A percentile compares a stretch with the other conserved stretches of the same genome.
These are phyloP conservation scores for Scarus forsteni DNA, from an alignment of 2,797 vertebrate species.

Conservation along the genomic window DNA sequence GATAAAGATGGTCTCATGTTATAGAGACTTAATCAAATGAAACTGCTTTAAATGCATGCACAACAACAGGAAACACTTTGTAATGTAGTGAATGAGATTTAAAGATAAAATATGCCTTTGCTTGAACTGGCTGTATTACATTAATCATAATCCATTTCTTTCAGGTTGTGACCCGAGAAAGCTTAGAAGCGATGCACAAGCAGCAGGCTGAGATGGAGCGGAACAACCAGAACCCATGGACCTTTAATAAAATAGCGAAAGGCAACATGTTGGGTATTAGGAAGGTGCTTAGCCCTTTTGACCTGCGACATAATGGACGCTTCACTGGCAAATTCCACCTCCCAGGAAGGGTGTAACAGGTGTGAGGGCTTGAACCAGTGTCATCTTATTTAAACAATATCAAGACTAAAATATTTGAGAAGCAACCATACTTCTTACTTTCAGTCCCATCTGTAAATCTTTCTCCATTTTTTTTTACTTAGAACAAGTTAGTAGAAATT, in stretches of 20 bases:
- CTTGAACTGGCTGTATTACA: not conserved
- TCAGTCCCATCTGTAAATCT: not conserved
- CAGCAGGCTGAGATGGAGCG: constrained; percentile 78
- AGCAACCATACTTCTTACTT: not conserved
- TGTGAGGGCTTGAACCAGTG: constrained; percentile 7
- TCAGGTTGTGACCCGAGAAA: constrained; percentile 87
- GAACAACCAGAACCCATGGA: constrained; percentile 97
- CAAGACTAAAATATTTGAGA: constrained; percentile 17
- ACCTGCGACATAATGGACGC: constrained; percentile 86
- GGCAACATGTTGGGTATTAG: constrained; percentile 95
- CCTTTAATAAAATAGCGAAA: constrained; percentile 84
- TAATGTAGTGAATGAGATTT: too few relatives aligned
- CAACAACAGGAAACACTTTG: too few relatives aligned
- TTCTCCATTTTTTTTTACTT: not conserved
- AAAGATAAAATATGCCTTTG: too few relatives aligned
- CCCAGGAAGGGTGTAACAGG: constrained; percentile 84
- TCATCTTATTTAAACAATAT: not conserved
- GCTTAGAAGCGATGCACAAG: constrained; percentile 78
- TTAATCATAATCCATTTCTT: constrained; percentile 14
- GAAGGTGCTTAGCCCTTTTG: constrained; percentile 89
- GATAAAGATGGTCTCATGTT: too few relatives aligned
- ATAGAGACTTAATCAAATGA: not conserved
- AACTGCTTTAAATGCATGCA: too few relatives aligned
- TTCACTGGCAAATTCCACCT: constrained; percentile 91
- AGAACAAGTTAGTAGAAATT: not conserved